A percentile compares a stretch with the other conserved stretches of the same genome.
Evolutionary conservation across 1,140 invertebrate genomes (phyloP).

Genomic region (Battus philenor): DNA sequence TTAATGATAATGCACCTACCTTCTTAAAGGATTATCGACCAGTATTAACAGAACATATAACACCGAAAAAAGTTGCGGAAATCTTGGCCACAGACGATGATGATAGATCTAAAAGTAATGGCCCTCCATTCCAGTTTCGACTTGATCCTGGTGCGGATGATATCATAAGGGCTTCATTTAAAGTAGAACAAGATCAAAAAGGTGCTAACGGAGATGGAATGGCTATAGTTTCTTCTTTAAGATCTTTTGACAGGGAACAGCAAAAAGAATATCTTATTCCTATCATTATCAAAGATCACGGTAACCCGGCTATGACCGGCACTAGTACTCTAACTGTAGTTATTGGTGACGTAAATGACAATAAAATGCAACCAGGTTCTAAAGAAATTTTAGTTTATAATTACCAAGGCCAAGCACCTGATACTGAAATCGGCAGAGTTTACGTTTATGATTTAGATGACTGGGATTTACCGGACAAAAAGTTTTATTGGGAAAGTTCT

Average conservation of each 20-base stretch:
- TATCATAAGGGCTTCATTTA: constrained; percentile 93
- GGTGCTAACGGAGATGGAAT: constrained; percentile 96
- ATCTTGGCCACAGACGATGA: constrained; percentile 97
- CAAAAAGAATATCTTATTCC: constrained; percentile 96
- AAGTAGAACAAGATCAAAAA: constrained; percentile 96
- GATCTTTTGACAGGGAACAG: constrained; percentile 95
- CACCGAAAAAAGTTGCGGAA: constrained; percentile 93
- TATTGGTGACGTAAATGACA: constrained; percentile 97
- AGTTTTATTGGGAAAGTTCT: constrained; percentile 93
- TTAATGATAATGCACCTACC: constrained; percentile 96
- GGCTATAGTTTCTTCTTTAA: constrained; percentile 92
- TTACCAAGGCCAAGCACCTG: constrained; percentile 93
- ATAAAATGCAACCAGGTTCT: constrained; percentile 96
- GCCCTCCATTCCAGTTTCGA: constrained; percentile 95
- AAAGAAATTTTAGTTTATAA: constrained; percentile 99
- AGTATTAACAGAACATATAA: constrained; percentile 92
- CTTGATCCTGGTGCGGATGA: constrained; percentile 95
- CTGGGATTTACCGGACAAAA: constrained; percentile 98
- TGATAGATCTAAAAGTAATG: constrained; percentile 94
- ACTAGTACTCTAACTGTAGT: constrained; percentile 96
- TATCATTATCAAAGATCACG: constrained; percentile 94
- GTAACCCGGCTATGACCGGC: constrained; percentile 93
- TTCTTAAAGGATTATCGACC: constrained; percentile 95
- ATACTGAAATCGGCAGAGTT: constrained; percentile 95
- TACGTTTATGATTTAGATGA: constrained; percentile 98